These are phyloP conservation scores for Carposina sasakii DNA, from an alignment of 1,140 invertebrate genomes.

Conservation along the genomic window DNA sequence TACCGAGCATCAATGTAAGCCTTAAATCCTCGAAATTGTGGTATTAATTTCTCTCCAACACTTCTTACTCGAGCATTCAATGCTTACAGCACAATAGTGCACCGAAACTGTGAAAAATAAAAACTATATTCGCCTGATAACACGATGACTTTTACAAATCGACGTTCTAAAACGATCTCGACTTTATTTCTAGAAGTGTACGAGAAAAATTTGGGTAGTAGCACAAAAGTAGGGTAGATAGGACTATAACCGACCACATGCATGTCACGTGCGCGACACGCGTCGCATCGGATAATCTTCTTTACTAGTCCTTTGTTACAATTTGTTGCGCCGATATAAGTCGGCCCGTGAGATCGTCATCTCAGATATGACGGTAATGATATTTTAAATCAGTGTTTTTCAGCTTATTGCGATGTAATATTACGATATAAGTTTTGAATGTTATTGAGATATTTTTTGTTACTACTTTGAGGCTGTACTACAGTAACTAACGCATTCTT, in stretches of 20 bases:
- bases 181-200: slow-evolving; percentile 11
- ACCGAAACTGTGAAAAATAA: slow-evolving; percentile 19
- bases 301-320: slow-evolving; percentile 64
- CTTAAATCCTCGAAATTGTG: slow-evolving; percentile 68
- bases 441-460: too few relatives aligned
- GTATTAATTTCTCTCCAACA: slow-evolving; percentile 69
- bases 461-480: too few relatives aligned
- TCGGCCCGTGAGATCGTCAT: slow-evolving; percentile 50
- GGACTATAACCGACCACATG: slow-evolving; percentile 42
- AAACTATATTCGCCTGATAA: slow-evolving; percentile 25
- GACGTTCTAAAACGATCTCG: too few relatives aligned
- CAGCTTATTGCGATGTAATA: too few relatives aligned
- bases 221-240: slow-evolving; percentile 35
- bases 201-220: slow-evolving; percentile 25
- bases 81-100: too few relatives aligned
- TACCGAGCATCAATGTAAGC: slow-evolving; percentile 62
- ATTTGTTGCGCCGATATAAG: slow-evolving; percentile 55
- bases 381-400: slow-evolving; percentile 67
- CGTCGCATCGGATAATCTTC: slow-evolving; percentile 61
- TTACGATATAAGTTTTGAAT: too few relatives aligned
- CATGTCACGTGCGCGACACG: slow-evolving; percentile 55
- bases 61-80: slow-evolving; percentile 66
- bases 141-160: slow-evolving; percentile 1
- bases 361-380: slow-evolving; percentile 67
- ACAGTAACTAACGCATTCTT: too few relatives aligned